Evolutionary conservation across 1,140 invertebrate species (phyloP), one percentile per base, ranked within the genome.

Genomic region (Caenorhabditis latens): DNA sequence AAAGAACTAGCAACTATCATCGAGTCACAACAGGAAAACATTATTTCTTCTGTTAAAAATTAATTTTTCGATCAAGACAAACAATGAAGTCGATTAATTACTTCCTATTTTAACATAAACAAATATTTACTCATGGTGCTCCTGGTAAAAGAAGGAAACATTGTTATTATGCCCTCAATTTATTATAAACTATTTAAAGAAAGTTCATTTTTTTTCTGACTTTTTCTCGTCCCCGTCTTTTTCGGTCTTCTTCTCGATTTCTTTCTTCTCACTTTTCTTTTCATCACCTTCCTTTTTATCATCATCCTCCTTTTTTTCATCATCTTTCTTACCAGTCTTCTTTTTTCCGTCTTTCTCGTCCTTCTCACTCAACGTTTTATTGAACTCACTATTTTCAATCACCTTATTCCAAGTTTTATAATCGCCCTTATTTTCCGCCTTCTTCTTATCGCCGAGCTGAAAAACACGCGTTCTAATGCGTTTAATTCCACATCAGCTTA

Each of bases 321-420:
- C 65, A 40, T 65, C 24, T 16, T 65, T 46, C 46, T 46, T 46
- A 19, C 46, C 63, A 19, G 43, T 46, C 4, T 71, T 46, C 65
- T 71, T 71, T 19, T 71, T 71, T n/a, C 42, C 42, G 6, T 71
- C 24, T 19, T 71, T 71, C 40, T 71, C 65, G 19, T 71, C 65
- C 13, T 71, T 71, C 19, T 71, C 65, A 46, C 65, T 71, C 42
- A 71, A 46, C 3, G 65, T 71, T 19, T 71, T 71, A 71, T 71
- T 46, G 65, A 71, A 79, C 19, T 79, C 71, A 79, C 71, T 79
- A 50, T 50, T 79, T 19, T 50, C 71, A 50, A 50, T 79, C 16
- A 79, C 46, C 21, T 79, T 79, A 24, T 79, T 79, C 71, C 71
- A 79, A 3, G 65, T 79, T 50, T 50, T 79, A 21, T 79, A 79